phyloP scores from a whole-genome alignment of 2,888 invertebrate species.

The Charanyca ferruginea region DNA sequence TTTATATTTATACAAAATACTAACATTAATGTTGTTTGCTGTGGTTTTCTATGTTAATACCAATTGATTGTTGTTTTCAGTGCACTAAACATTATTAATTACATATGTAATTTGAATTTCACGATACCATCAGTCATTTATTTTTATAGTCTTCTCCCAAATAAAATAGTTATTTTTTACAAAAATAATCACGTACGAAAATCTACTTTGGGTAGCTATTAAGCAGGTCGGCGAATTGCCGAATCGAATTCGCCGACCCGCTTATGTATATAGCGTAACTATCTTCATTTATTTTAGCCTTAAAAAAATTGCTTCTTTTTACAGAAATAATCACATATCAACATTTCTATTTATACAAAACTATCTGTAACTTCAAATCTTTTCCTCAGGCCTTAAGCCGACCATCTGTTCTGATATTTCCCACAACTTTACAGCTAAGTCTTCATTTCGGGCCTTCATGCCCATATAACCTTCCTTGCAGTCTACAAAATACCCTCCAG shows the following conservation, averaged over 20 bases:
- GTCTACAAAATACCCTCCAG: conserved; percentile 95
- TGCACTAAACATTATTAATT: conserved; percentile 46
- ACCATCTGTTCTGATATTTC: conserved; percentile 87
- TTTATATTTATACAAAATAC: conserved; percentile 33
- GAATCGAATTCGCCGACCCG: no score
- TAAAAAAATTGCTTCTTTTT: conserved; percentile 1
- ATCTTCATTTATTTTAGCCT: conserved; percentile 23
- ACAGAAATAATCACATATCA: not conserved
- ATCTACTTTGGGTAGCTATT: no score
- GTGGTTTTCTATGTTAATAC: conserved; percentile 56
- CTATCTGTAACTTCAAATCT: conserved; percentile 36
- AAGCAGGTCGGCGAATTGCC: no score
- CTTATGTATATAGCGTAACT: no score
- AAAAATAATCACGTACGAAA: not conserved
- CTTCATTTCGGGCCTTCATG: conserved; percentile 92
- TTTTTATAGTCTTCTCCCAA: not conserved
- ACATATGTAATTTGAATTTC: conserved; percentile 39
- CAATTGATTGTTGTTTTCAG: conserved; percentile 40
- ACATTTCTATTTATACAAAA: not conserved
- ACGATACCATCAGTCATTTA: conserved; percentile 8
- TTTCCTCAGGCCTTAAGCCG: conserved; percentile 77
- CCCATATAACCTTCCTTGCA: conserved; percentile 93
- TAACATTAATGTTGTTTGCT: conserved; percentile 60
- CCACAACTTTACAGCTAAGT: conserved; percentile 95
- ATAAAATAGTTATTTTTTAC: not conserved